Evolutionary conservation across 1,140 invertebrate species (phyloP), one percentile per base, ranked within the genome.

Genomic region (Pemphigus obesinymphae): DNA sequence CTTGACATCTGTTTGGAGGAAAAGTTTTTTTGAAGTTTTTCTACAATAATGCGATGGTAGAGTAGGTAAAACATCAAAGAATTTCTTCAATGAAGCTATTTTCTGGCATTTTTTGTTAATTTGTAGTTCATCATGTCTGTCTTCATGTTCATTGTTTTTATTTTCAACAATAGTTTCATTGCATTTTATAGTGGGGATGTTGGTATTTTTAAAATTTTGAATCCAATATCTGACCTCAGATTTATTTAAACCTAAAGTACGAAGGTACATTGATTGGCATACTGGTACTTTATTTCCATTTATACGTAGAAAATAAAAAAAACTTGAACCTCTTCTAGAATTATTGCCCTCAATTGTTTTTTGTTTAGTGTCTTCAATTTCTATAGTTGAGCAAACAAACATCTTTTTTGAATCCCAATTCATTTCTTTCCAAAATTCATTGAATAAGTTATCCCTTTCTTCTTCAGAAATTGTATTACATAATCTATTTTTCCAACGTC

Each of bases 111-210:
- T n/a, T n/a, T n/a, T n/a, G n/a, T n/a, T n/a, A n/a, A n/a, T n/a
- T n/a, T n/a, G n/a, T n/a, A n/a, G n/a, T n/a, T n/a, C n/a, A n/a
- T n/a, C n/a, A n/a, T n/a, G n/a, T n/a, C n/a, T n/a, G n/a, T n/a
- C n/a, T n/a, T n/a, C n/a, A n/a, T n/a, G n/a, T n/a, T n/a, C n/a
- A n/a, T n/a, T n/a, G n/a, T n/a, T n/a, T n/a, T n/a, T n/a, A n/a
- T n/a, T n/a, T n/a, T n/a, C n/a, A 50, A 6, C 61, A 37, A 11
- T 34, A 29, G 17, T 10, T 82, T 85, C 87, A 37, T 85, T 82
- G 26, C 86, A 0, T 66, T 37, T 66, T 66, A 37, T n/a, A 66
- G 31, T 66, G 61, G 61, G 31, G 2, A 34, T 29, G 17, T 63
- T 66, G 3, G 31, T 66, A 66, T 7, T 66, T 66, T 66, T 66